Conservation (phyloP, 2,113 vertebrate species). For the Athene cunicularia region DNA sequence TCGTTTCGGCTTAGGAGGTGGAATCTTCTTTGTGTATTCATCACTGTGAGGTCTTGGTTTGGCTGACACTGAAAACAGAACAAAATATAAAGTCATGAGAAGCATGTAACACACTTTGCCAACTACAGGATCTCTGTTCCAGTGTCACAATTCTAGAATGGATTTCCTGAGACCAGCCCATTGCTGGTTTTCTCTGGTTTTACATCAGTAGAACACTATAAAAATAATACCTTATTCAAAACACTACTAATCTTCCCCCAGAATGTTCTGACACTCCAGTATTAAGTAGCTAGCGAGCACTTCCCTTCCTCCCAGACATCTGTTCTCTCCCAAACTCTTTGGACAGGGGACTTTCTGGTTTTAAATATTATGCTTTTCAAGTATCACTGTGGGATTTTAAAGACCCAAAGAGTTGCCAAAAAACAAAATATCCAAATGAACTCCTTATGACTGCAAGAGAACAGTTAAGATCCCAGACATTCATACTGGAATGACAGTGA, state of each 20-base stretch:
- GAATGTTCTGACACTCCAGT: background rate
- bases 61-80: conserved; percentile 70
- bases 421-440: background rate
- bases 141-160: background rate
- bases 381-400: background rate
- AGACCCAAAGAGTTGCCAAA: background rate
- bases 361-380: background rate
- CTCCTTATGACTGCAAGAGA: background rate
- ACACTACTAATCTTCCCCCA: background rate
- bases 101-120: background rate
- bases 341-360: background rate
- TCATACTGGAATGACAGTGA: background rate
- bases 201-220: background rate
- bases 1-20: conserved; percentile 94
- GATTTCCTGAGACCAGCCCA: background rate
- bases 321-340: background rate
- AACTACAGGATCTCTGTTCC: background rate
- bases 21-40: conserved; percentile 91
- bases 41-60: conserved; percentile 86
- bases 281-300: background rate
- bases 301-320: background rate
- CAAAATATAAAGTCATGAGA: background rate
- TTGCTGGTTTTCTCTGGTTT: background rate
- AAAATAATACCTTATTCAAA: conserved; percentile 1
- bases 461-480: background rate